Base-by-base conservation (phyloP, 2,888 invertebrate species). In the Beris morrisii region DNA sequence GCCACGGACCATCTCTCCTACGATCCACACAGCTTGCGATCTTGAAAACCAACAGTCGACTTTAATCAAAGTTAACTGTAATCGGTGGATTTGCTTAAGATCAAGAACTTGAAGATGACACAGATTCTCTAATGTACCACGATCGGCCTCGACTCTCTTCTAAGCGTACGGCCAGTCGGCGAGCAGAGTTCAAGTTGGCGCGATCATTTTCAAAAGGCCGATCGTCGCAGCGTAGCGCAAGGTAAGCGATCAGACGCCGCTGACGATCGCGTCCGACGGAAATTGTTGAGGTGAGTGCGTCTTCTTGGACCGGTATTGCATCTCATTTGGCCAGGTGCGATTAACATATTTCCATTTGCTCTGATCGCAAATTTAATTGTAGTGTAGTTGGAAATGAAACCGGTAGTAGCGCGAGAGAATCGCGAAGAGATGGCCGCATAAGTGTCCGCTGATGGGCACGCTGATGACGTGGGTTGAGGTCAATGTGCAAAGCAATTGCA, bases 231-330 rank as follows among this genome's bases (percentile, higher is more conserved):
- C n/a, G n/a, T n/a, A 38, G 1, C 9, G n/a, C n/a, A 44, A 44
- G n/a, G 44, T 44, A 44, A 44, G 44, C 9, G 9, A 44, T 22
- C 22, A 22, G 22, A n/a, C 22, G 22, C 22, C 22, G 22, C 22
- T 22, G 2, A 3, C 38, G 38, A 38, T 38, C 38, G 38, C 5
- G 6, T 6, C 5, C n/a, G 5, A 12, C 7, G 5, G 9, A 5
- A 7, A 9, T 7, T 38, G 7, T 38, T 38, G 38, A 38, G 7
- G 7, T 5, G 9, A 7, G 11, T 6, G 5, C 5, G 5, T 6
- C 5, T 11, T 48, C n/a, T 4, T 48, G n/a, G 57, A 50, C 57
- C 65, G 65, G 48, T 65, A 65, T 56, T 58, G 45, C 65, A 58
- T 57, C 65, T 38, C 30, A 48, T 48, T 12, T 28, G 28, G 48